phyloP scores from a whole-genome alignment of 2,888 invertebrate genomes.

The Helicoverpa assulta region DNA sequence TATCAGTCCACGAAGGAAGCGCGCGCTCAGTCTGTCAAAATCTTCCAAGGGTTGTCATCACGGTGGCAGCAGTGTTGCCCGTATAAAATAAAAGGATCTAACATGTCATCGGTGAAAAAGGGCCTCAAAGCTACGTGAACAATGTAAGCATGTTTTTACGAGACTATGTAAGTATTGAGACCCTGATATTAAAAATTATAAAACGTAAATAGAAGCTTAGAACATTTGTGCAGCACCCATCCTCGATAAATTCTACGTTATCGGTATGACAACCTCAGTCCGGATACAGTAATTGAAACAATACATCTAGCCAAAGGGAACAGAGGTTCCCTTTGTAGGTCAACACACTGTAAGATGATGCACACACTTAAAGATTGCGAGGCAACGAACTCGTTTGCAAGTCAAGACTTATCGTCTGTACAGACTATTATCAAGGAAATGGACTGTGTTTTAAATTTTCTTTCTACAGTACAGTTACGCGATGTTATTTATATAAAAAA shows the following conservation, averaged over 20 bases:
- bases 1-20: too few species aligned
- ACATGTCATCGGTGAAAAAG: too few species aligned
- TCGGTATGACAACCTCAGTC: slow-evolving; percentile 16
- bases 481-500: too few species aligned
- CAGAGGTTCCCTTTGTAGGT: slow-evolving; percentile 28
- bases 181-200: too few species aligned
- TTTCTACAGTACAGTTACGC: not conserved
- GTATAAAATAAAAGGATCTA: too few species aligned
- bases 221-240: not conserved
- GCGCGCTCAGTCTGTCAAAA: too few species aligned
- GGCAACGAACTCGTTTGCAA: slow-evolving; percentile 34
- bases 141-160: too few species aligned
- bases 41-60: too few species aligned
- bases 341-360: slow-evolving; percentile 22
- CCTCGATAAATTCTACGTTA: slow-evolving; percentile 4
- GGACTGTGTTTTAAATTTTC: not conserved
- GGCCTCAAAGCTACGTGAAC: too few species aligned
- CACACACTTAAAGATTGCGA: slow-evolving; percentile 15
- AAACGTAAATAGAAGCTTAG: not conserved
- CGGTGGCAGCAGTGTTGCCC: too few species aligned
- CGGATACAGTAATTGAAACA: slow-evolving; percentile 54
- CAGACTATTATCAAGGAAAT: not conserved
- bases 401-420: not conserved
- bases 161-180: too few species aligned
- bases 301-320: slow-evolving; percentile 32